Conservation (phyloP, 2,113 vertebrate genomes). For the Sterrhoptilus dennistouni region DNA sequence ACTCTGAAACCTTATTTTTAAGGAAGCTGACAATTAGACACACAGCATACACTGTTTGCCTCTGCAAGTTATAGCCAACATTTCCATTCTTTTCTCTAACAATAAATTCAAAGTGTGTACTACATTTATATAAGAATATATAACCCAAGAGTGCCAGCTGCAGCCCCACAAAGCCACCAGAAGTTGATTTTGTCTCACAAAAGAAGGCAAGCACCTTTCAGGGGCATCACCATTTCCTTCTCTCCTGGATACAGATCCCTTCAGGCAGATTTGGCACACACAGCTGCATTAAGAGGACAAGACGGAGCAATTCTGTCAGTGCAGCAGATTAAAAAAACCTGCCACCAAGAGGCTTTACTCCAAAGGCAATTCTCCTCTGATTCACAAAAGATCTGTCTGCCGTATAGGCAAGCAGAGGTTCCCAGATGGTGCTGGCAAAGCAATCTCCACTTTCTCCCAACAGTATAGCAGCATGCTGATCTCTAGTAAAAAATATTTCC, state of each 20-base stretch:
- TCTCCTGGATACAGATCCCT: neutral
- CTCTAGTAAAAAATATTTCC: neutral
- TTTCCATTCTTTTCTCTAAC: neutral
- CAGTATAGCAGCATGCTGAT: neutral
- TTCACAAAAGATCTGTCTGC: neutral
- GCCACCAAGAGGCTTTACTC: neutral
- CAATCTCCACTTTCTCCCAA: neutral
- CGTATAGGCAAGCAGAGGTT: neutral
- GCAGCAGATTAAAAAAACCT: neutral
- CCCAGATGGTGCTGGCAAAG: neutral
- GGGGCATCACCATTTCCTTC: neutral
- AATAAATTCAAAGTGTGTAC: neutral
- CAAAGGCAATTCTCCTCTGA: neutral
- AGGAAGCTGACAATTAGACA: neutral
- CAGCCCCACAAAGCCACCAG: neutral
- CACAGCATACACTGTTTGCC: rapidly evolving
- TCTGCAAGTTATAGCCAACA: neutral
- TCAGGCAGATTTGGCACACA: neutral
- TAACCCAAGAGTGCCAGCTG: neutral
- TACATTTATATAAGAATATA: neutral
- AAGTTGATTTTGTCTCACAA: neutral
- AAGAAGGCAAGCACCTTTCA: neutral
- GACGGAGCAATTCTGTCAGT: neutral
- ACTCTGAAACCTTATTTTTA: neutral
- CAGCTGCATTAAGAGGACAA: neutral